Base-by-base conservation (phyloP, 2,113 vertebrate species). In the Myrmecobius fasciatus region DNA sequence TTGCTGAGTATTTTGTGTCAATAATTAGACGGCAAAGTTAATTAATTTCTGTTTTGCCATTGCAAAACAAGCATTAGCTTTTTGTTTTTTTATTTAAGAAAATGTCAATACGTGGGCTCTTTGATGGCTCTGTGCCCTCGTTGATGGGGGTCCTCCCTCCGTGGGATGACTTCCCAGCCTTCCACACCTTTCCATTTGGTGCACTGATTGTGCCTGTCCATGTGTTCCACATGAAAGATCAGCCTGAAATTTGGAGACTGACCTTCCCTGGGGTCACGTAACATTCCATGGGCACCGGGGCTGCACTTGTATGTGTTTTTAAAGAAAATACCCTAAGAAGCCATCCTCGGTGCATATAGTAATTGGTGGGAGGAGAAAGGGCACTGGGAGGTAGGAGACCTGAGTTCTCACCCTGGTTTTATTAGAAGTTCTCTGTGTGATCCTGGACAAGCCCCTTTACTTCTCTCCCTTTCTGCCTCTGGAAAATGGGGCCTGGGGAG, bases 401-500 rank as follows among this genome's bases (percentile, higher is more conserved):
- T 92, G 88, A 49, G 6, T 94, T 96, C 91, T 89, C 28, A 94
- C 93, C 53, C 75, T 60, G 46, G 92, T 96, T 90, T 47, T 95
- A 52, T 46, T 49, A 31, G 46, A 93, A 56, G 48, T 26, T 49
- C 43, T 56, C 52, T 95, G 36, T 53, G 89, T 51, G 93, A 89
- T 26, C 43, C 92, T 91, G 46, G 83, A 8, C 0, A 24, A 25
- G 5, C 89, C 26, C 56, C 25, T 91, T 47, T 91, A 20, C 31
- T 17, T 96, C 49, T 92, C 92, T 93, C 28, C 48, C 52, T 83
- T 93, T 96, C 48, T 22, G 88, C 26, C 51, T 75, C 43, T 91
- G 56, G 91, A 49, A 94, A 54, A 8, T 9, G n/a, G 67, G 20
- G 17, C 6, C 28, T 83, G 43, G 67, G 14, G 43, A 83, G 5